Base-by-base conservation (phyloP, 2,113 vertebrate genomes). In the Sceloporus tristichus region DNA sequence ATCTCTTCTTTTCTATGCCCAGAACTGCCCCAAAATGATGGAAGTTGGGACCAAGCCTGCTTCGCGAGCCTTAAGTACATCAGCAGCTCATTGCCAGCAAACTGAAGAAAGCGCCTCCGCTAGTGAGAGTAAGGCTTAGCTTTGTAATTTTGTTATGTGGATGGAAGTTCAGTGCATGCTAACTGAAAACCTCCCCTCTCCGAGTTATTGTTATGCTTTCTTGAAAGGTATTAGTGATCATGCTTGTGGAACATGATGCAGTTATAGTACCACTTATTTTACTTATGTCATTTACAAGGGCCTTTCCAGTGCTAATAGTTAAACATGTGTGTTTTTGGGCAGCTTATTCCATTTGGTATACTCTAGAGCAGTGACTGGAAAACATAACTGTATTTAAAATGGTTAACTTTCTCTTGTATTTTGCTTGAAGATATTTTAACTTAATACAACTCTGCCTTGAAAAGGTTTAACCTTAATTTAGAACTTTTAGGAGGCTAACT, bases 21-120 rank as follows among this genome's bases (percentile, higher is more conserved):
- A 98, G 94, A 97, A 95, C 87, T 99, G 99, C 91, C 99, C 99
- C 1, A 96, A 98, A 56, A 99, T 99, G 98, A 99, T 99, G 99
- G 98, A 98, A 88, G 94, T 97, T 71, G 98, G 94, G 16, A 96
- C 97, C 42, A 97, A 97, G 84, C 97, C 98, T 8, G 97, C 94
- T 27, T 76, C 96, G 75, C 97, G 98, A 11, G 86, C 97, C 19
- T 93, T 99, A 68, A 97, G 97, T 88, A 97, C 97, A 25, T 98
- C 98, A 0, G 87, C 98, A 0, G 93, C 94, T 77, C 94, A 90
- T 82, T 95, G 96, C 86, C 98, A 98, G 93, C 97, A 97, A 93
- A 95, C 95, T 8, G 97, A 96, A 92, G 95, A 97, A 82, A 96
- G 95, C 88, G 90, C 90, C 86, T 93, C 97, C 0, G 73, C 93